Evolutionary conservation across 2,797 vertebrate species (phyloP).

Genomic region (Yasuhikotakia modesta): DNA sequence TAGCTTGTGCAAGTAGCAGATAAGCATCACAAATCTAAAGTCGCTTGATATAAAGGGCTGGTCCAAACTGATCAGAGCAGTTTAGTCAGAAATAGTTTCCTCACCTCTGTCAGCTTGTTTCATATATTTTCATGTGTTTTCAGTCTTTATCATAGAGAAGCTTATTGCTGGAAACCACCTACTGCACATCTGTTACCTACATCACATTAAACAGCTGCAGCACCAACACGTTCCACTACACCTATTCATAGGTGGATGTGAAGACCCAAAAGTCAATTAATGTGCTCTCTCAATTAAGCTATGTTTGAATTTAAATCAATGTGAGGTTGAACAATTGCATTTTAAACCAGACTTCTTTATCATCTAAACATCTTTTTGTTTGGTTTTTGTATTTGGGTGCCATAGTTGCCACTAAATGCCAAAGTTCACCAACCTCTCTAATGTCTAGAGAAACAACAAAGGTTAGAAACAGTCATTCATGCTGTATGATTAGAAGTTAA

Average conservation of each 20-base stretch:
- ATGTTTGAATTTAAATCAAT: slow-evolving; percentile 15
- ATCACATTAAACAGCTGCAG: not conserved
- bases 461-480: not conserved
- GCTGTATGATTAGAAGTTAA: not conserved
- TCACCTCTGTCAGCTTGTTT: not conserved
- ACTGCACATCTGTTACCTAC: not conserved
- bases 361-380: slow-evolving; percentile 1
- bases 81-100: too few relatives aligned
- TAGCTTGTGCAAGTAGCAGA: too few relatives aligned
- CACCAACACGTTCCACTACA: slow-evolving; percentile 5
- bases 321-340: slow-evolving; percentile 1
- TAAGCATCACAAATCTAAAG: too few relatives aligned
- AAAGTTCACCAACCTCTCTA: not conserved
- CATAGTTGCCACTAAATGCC: too few relatives aligned
- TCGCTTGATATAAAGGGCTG: too few relatives aligned
- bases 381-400: slow-evolving; percentile 7
- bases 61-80: not conserved
- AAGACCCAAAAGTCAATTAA: slow-evolving; percentile 15
- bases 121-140: not conserved
- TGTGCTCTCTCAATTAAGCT: not conserved
- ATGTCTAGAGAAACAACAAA: not conserved
- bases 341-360: slow-evolving; percentile 15
- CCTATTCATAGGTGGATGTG: not conserved
- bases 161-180: not conserved
- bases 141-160: not conserved